These are phyloP conservation scores for Busseola fusca DNA, from an alignment of 2,888 invertebrate species.

Conservation along the genomic window DNA sequence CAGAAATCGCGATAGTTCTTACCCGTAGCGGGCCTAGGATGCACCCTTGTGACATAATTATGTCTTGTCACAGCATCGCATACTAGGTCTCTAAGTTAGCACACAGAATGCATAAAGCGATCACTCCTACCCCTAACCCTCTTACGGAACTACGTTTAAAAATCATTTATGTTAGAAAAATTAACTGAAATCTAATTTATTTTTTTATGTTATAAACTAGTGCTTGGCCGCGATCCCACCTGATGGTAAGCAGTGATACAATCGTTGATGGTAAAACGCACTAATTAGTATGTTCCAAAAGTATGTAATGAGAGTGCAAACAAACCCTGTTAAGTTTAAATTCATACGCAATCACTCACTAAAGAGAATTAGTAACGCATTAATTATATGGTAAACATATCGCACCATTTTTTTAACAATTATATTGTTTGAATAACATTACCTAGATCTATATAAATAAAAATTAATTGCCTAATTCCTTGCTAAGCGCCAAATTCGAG, in stretches of 20 bases:
- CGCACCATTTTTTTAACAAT: background rate
- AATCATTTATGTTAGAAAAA: slow-evolving; percentile 22
- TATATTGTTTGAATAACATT: background rate
- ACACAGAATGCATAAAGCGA: slow-evolving; percentile 71
- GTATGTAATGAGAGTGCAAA: background rate
- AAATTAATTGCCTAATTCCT: no score
- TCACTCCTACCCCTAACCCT: slow-evolving; percentile 56
- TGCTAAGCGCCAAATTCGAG: no score
- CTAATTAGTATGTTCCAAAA: background rate
- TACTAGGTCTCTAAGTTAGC: slow-evolving; percentile 58
- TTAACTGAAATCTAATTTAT: slow-evolving; percentile 35
- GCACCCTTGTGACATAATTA: slow-evolving; percentile 5
- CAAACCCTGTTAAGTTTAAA: background rate
- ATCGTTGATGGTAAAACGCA: no score
- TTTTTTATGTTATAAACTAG: no score
- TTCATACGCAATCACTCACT: background rate
- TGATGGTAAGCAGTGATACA: no score
- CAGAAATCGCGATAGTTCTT: slow-evolving; percentile 69
- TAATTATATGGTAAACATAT: background rate
- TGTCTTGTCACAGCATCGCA: background rate
- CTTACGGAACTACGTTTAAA: slow-evolving; percentile 49
- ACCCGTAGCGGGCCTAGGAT: slow-evolving; percentile 59
- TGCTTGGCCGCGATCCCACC: no score
- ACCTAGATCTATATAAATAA: no score
- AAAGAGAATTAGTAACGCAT: background rate